phyloP scores from a whole-genome alignment of 2,113 vertebrate genomes.

The Poeciliopsis occidentalis region DNA sequence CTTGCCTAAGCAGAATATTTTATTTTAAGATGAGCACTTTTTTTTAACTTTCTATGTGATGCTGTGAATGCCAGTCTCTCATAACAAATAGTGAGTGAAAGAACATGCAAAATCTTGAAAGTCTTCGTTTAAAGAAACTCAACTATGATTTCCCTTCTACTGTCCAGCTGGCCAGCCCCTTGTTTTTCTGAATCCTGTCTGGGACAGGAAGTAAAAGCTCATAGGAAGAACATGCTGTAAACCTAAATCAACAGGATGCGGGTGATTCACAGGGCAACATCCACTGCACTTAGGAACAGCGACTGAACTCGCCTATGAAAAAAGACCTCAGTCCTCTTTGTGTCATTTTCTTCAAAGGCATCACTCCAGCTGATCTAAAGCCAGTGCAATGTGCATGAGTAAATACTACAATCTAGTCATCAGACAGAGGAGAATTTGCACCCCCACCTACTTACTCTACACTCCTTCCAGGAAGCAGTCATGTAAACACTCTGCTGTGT shows the following conservation, averaged over 20 bases:
- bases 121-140: background rate
- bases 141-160: background rate
- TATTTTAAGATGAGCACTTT: background rate
- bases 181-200: background rate
- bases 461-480: constrained; percentile 62
- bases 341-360: constrained; percentile 50
- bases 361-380: constrained; percentile 52
- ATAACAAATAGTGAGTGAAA: background rate
- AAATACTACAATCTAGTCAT: constrained; percentile 67
- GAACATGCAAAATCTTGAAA: background rate
- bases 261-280: constrained; percentile 48
- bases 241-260: constrained; percentile 67
- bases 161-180: background rate
- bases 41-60: background rate
- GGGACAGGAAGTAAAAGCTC: constrained; percentile 49
- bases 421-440: constrained; percentile 33
- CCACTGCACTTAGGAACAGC: constrained; percentile 16
- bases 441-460: constrained; percentile 9
- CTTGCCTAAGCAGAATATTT: background rate
- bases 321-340: constrained; percentile 25
- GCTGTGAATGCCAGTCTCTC: background rate
- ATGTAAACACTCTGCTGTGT: constrained; percentile 55
- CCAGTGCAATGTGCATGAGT: constrained; percentile 10
- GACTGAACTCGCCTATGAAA: constrained; percentile 14
- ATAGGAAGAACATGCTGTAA: constrained; percentile 53